Conservation (phyloP, 2,888 invertebrate genomes). For the Atrina japonica region DNA sequence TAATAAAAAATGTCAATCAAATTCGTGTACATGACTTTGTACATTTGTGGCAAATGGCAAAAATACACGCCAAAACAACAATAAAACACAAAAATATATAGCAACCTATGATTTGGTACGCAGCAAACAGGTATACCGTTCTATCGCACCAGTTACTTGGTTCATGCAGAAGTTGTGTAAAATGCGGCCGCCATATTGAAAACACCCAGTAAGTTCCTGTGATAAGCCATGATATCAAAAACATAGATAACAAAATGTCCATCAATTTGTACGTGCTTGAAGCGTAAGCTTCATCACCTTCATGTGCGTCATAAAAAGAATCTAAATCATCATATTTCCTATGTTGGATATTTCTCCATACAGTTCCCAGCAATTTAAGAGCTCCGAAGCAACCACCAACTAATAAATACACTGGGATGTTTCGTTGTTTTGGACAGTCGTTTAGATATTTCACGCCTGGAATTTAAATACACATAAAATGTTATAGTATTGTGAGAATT, state of each 20-base stretch:
- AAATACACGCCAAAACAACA: slow-evolving; percentile 10
- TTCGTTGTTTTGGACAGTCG: slow-evolving; percentile 89
- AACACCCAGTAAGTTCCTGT: slow-evolving; percentile 91
- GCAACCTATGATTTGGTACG: slow-evolving; percentile 87
- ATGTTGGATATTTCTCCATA: slow-evolving; percentile 86
- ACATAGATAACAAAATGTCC: slow-evolving; percentile 85
- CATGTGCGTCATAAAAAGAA: slow-evolving; percentile 56
- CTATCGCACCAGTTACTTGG: slow-evolving; percentile 91
- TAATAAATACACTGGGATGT: slow-evolving; percentile 91
- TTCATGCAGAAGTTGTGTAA: slow-evolving; percentile 86
- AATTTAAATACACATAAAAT: too few relatives aligned
- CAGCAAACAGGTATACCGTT: slow-evolving; percentile 88
- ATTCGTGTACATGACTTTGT: too few relatives aligned
- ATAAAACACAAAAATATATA: slow-evolving; percentile 83
- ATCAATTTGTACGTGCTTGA: slow-evolving; percentile 84
- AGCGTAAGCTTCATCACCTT: slow-evolving; percentile 71
- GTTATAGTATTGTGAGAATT: too few relatives aligned
- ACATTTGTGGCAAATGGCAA: slow-evolving; percentile 30
- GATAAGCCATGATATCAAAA: slow-evolving; percentile 88
- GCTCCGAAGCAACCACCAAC: slow-evolving; percentile 90
- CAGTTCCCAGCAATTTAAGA: slow-evolving; percentile 84
- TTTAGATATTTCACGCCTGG: slow-evolving; percentile 90
- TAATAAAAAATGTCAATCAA: too few relatives aligned
- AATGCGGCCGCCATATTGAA: slow-evolving; percentile 89
- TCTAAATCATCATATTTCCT: slow-evolving; percentile 82